Conservation (phyloP, 2,113 vertebrate genomes). For the Motacilla tschutschensis region DNA sequence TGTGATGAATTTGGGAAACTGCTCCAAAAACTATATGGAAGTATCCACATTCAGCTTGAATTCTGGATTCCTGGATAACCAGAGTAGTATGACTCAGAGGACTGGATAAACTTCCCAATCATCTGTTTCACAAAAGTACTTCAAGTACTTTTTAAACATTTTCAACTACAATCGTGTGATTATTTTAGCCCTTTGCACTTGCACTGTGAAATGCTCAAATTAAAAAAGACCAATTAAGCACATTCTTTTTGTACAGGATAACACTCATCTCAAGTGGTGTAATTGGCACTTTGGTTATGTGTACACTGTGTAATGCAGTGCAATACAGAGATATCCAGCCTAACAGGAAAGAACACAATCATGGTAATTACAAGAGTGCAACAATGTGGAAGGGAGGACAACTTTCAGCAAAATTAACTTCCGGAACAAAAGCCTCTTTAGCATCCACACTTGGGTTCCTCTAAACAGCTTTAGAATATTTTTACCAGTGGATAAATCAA, state of each 20-base stretch:
- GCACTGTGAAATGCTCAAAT: conserved; percentile 3
- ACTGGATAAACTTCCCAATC: neutral
- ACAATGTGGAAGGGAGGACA: neutral
- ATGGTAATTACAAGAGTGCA: neutral
- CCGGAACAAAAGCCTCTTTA: neutral
- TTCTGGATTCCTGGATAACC: conserved; percentile 7
- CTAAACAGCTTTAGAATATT: conserved; percentile 13
- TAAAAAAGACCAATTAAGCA: neutral
- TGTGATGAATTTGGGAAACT: neutral
- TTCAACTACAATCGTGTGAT: neutral
- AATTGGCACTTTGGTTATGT: neutral
- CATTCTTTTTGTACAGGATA: conserved; percentile 13
- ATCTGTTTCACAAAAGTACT: neutral
- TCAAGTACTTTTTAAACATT: conserved; percentile 4
- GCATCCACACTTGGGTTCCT: neutral
- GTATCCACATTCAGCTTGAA: neutral
- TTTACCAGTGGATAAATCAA: neutral
- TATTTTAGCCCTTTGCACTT: conserved; percentile 42
- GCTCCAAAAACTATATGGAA: neutral
- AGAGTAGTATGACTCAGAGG: neutral
- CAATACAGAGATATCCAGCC: neutral
- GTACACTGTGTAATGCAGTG: neutral
- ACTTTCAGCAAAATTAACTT: conserved; percentile 7
- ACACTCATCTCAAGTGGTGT: conserved; percentile 24
- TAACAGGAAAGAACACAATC: conserved; percentile 1